phyloP scores from a whole-genome alignment of 2,888 invertebrate species.

The Campoplex capitator region DNA sequence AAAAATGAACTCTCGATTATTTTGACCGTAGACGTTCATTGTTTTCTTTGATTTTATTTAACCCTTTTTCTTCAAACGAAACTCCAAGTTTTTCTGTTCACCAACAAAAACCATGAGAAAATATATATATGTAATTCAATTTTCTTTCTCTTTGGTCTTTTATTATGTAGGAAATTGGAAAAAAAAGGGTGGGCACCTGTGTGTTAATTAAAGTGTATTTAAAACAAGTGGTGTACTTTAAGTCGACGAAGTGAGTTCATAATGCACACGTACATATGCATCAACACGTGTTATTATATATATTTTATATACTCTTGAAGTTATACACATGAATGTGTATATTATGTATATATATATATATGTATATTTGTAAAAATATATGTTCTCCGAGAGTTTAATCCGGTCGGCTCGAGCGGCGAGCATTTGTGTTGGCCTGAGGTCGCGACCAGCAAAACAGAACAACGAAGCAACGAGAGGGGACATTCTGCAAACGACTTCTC shows the following conservation, averaged over 20 bases:
- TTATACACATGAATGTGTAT: neutral
- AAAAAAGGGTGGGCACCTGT: neutral
- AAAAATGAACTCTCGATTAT: neutral
- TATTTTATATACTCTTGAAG: neutral
- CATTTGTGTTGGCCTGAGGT: constrained; percentile 50
- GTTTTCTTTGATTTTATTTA: neutral
- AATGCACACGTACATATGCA: neutral
- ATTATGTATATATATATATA: neutral
- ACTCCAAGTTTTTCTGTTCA: neutral
- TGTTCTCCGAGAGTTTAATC: constrained; percentile 48
- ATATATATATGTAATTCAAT: neutral
- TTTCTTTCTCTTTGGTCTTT: neutral
- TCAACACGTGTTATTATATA: neutral
- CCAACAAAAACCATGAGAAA: neutral
- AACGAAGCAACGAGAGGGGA: constrained; percentile 33
- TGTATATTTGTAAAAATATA: constrained; percentile 5
- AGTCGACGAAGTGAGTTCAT: neutral
- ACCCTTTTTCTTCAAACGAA: neutral
- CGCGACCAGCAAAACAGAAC: constrained; percentile 13
- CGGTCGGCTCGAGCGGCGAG: constrained; percentile 40
- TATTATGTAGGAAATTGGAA: neutral
- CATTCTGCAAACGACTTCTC: constrained; percentile 49
- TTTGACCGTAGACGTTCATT: neutral
- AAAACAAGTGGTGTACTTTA: neutral
- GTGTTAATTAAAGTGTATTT: neutral